Evolutionary conservation across 2,113 vertebrate genomes (phyloP).

Genomic region (Oncorhynchus kisutch): DNA sequence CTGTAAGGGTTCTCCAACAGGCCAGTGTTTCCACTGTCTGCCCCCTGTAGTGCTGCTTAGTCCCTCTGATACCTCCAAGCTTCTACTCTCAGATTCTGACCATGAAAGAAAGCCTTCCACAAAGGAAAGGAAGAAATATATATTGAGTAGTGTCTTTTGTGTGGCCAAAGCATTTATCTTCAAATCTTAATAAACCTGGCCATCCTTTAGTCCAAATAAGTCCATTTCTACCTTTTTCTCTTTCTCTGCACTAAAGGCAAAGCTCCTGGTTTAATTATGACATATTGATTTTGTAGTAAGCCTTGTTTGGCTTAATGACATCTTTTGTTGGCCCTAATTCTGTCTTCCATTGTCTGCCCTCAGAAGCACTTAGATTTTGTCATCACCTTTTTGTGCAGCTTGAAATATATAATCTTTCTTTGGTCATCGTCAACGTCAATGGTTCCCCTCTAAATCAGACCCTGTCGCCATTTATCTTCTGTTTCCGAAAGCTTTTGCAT

Average conservation of each 20-base stretch:
- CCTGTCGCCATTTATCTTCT: constrained; percentile 80
- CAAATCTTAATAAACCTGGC: constrained; percentile 81
- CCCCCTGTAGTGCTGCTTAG: neutral
- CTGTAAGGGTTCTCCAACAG: constrained; percentile 19
- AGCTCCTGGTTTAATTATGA: constrained; percentile 84
- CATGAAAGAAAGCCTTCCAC: constrained; percentile 61
- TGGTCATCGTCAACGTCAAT: constrained; percentile 57
- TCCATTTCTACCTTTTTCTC: constrained; percentile 57
- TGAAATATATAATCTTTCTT: constrained; percentile 61
- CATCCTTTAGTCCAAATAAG: constrained; percentile 79
- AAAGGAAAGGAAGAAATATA: constrained; percentile 58
- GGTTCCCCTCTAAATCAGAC: constrained; percentile 77
- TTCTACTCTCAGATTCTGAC: constrained; percentile 32
- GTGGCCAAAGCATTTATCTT: constrained; percentile 68
- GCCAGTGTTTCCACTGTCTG: constrained; percentile 6
- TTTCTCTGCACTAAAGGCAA: constrained; percentile 63
- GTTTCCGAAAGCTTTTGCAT: constrained; percentile 87
- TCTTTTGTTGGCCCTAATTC: constrained; percentile 87
- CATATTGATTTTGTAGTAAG: constrained; percentile 88
- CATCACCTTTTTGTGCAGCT: constrained; percentile 56
- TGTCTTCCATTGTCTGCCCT: constrained; percentile 76
- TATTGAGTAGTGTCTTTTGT: constrained; percentile 58
- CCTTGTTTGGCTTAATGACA: constrained; percentile 93
- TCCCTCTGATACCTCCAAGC: constrained; percentile 25
- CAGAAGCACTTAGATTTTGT: constrained; percentile 68